Percentiles rank a stretch among this genome's conserved stretches.
Conservation (phyloP, 1,140 invertebrate genomes). For the Aphelenchoides besseyi region DNA sequence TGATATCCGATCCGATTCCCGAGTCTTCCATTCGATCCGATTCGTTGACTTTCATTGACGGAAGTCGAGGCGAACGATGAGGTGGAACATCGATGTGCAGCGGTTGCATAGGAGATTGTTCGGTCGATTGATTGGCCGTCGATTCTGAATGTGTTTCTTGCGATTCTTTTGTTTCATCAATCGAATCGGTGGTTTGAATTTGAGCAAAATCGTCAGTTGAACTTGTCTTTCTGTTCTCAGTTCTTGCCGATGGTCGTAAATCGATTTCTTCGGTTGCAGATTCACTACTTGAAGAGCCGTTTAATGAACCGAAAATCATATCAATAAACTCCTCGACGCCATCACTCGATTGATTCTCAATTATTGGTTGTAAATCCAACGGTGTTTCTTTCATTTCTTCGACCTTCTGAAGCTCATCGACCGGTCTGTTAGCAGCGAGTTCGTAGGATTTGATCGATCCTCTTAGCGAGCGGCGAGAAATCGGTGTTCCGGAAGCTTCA, state of each 20-base stretch:
- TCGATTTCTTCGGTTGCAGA: no score
- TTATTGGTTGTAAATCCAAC: not conserved
- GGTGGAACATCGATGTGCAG: conserved; percentile 11
- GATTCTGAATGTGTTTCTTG: not conserved
- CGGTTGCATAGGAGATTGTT: conserved; percentile 6
- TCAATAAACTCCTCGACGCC: conserved; percentile 15
- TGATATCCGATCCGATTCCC: conserved; percentile 1
- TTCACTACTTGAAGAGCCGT: no score
- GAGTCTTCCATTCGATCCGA: conserved; percentile 10
- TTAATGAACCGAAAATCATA: not conserved
- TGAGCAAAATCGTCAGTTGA: not conserved
- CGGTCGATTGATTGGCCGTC: not conserved
- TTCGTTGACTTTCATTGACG: not conserved
- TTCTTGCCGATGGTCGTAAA: no score
- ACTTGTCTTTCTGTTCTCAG: not conserved
- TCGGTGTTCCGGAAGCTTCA: not conserved
- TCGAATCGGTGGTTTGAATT: not conserved
- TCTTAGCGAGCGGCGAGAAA: conserved; percentile 1
- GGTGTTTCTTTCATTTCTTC: not conserved
- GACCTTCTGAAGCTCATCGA: not conserved
- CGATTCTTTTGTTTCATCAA: not conserved
- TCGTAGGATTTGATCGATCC: not conserved
- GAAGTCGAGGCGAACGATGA: not conserved
- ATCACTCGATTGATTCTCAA: not conserved
- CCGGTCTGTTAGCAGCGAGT: not conserved